phyloP scores from a whole-genome alignment of 2,113 vertebrate species.

The Tauraco erythrolophus region DNA sequence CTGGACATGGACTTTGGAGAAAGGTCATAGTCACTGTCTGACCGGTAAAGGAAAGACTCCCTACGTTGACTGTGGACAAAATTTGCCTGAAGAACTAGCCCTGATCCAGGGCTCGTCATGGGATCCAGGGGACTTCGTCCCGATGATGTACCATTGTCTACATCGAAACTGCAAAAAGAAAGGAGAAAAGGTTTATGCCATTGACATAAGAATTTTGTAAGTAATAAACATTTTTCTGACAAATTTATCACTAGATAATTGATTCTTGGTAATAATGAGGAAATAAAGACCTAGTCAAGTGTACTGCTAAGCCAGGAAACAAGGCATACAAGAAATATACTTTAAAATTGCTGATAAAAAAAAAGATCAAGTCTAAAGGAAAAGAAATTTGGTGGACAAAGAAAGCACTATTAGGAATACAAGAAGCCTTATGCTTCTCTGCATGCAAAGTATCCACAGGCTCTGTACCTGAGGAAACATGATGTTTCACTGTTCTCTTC shows the following conservation, averaged over 20 bases:
- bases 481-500: background rate
- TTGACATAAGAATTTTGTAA: background rate
- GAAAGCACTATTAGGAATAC: background rate
- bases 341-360: background rate
- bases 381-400: background rate
- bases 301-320: background rate
- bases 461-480: background rate
- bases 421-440: background rate
- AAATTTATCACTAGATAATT: background rate
- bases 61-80: slow-evolving; percentile 97
- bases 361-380: background rate
- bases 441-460: background rate
- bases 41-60: slow-evolving; percentile 98
- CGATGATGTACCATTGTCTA: slow-evolving; percentile 98
- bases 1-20: slow-evolving; percentile 98
- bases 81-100: slow-evolving; percentile 97
- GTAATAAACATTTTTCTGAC: background rate
- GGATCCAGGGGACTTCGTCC: slow-evolving; percentile 98
- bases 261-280: background rate
- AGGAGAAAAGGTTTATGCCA: background rate
- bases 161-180: slow-evolving; percentile 88
- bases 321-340: background rate
- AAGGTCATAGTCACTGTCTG: slow-evolving; percentile 98
- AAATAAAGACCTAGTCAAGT: background rate
- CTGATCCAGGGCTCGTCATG: slow-evolving; percentile 97